Conservation (phyloP, 2,888 invertebrate genomes). For the Drosophila paracracens region DNA sequence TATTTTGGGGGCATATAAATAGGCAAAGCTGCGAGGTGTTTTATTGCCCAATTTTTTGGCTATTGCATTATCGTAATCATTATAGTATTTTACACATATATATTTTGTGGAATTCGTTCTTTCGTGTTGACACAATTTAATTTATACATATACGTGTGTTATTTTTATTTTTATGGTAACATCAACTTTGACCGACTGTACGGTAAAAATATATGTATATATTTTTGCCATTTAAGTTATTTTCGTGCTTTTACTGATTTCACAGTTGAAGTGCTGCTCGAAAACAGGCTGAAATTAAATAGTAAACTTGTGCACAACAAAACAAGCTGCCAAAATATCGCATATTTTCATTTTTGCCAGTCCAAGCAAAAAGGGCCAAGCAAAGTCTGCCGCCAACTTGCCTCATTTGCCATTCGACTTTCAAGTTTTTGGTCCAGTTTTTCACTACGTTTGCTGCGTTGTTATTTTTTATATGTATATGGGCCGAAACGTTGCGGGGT, state of each 20-base stretch:
- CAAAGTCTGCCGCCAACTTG: slow-evolving; percentile 29
- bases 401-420: slow-evolving; percentile 56
- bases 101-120: not conserved
- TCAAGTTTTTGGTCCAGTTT: slow-evolving; percentile 75
- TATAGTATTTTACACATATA: slow-evolving; percentile 27
- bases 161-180: slow-evolving; percentile 40
- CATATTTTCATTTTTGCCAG: slow-evolving; percentile 63
- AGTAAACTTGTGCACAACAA: slow-evolving; percentile 58
- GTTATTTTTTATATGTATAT: slow-evolving; percentile 51
- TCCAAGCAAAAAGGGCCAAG: slow-evolving; percentile 54
- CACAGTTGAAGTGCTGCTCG: slow-evolving; percentile 76
- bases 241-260: slow-evolving; percentile 71
- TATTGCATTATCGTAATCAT: slow-evolving; percentile 32
- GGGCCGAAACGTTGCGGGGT: slow-evolving; percentile 33
- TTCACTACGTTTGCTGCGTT: slow-evolving; percentile 62
- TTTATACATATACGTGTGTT: slow-evolving; percentile 19
- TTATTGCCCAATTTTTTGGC: slow-evolving; percentile 27
- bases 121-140: not conserved
- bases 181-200: slow-evolving; percentile 52
- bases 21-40: slow-evolving; percentile 29
- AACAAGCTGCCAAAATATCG: slow-evolving; percentile 60
- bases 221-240: slow-evolving; percentile 60
- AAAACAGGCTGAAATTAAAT: slow-evolving; percentile 72
- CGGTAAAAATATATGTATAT: slow-evolving; percentile 42
- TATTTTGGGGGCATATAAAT: slow-evolving; percentile 44